Base-by-base conservation (phyloP, 2,888 invertebrate species). In the Pinctada fucata region DNA sequence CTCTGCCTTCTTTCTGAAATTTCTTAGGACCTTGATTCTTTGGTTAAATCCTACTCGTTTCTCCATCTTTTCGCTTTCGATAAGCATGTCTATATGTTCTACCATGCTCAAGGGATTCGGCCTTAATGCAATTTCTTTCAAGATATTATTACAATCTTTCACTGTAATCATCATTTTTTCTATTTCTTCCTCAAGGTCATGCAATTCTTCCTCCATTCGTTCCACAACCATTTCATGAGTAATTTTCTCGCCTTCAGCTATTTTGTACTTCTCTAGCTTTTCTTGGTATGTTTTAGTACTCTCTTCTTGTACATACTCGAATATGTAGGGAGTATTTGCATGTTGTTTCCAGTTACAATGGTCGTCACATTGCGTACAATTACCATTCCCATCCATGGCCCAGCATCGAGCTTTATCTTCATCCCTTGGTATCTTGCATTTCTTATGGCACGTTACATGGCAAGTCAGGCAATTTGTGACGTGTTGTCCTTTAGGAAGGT, bases 401-500 rank as follows among this genome's bases (percentile, higher is more conserved):
- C 74, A 78, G 49, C 84, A 84, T 10, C 64, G 49, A 1, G 5
- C 58, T 63, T 82, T 84, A 2, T 78, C 73, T 2, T 76, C 72
- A 45, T 82, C 80, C 13, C 82, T 76, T 51, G 81, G 64, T 67
- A 77, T 71, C 1, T 3, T 31, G 64, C 84, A 84, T 45, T 70
- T 52, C 8, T 76, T 48, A 48, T 84, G 84, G 58, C 84, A 84
- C 0, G 84, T 82, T 3, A 72, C 47, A 51, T 79, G 52, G 50
- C 84, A 84, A n/a, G 48, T 63, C 10, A 81, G 51, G 65, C 84
- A 84, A 47, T 81, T 84, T 45, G 84, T 82, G 3, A 81, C 82
- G 70, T 84, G 75, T 10, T 70, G 45, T 3, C 84, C 84, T 50
- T 47, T 31, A 13, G 45, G 47, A 16, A 72, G n/a, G 47, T 72